A percentile compares a stretch with the other conserved stretches of the same genome.
phyloP scores from a whole-genome alignment of 2,797 vertebrate genomes.

The Selene dorsalis region DNA sequence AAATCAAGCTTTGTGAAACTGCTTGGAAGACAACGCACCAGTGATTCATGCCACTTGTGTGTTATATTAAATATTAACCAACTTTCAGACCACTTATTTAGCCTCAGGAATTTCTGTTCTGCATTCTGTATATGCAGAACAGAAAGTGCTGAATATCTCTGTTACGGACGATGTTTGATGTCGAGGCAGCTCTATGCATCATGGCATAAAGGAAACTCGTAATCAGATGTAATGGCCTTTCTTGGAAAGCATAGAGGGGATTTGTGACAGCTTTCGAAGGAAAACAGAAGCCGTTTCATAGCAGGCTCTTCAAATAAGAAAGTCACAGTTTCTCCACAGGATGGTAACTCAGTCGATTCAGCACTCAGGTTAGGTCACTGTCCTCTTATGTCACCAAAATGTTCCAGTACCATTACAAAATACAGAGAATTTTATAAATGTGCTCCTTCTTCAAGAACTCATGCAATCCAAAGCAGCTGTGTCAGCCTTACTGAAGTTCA shows the following conservation, averaged over 20 bases:
- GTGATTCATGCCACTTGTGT: not conserved
- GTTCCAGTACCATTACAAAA: not conserved
- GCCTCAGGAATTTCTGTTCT: not conserved
- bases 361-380: not conserved
- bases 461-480: too few species aligned
- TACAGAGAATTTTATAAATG: too few species aligned
- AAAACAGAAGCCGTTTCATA: slow-evolving; percentile 1
- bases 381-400: not conserved
- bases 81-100: not conserved
- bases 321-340: slow-evolving; percentile 17
- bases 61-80: slow-evolving; percentile 43
- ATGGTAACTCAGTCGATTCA: not conserved
- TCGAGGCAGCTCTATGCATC: not conserved
- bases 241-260: slow-evolving; percentile 21
- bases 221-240: too few species aligned
- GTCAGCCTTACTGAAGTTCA: not conserved
- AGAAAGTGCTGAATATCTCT: too few species aligned
- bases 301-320: slow-evolving; percentile 14
- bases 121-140: too few species aligned
- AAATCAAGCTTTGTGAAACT: not conserved
- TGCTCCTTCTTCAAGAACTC: too few species aligned
- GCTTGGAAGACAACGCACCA: slow-evolving; percentile 19
- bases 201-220: slow-evolving; percentile 12
- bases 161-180: too few species aligned
- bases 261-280: not conserved